Conservation (phyloP, 2,888 invertebrate species). For the Drosophila picticornis region DNA sequence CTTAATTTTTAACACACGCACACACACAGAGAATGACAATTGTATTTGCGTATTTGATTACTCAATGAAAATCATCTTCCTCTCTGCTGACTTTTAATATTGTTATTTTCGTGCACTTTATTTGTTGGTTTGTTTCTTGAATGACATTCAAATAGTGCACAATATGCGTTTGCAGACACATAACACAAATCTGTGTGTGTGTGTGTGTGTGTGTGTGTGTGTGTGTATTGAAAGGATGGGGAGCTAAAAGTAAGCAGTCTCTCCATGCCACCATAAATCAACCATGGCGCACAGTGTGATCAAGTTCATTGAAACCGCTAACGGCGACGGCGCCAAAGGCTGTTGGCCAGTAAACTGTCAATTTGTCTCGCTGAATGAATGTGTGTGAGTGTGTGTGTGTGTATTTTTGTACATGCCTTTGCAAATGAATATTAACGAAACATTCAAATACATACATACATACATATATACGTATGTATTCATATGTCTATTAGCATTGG, state of each 20-base stretch:
- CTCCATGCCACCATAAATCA: conserved; percentile 66
- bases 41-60: conserved; percentile 10
- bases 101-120: conserved; percentile 7
- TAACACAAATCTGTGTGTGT: conserved; percentile 2
- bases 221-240: not conserved
- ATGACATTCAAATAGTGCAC: conserved; percentile 68
- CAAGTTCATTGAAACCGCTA: conserved; percentile 43
- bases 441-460: conserved; percentile 8
- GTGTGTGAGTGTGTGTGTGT: not conserved
- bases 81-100: conserved; percentile 19
- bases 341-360: conserved; percentile 55
- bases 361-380: conserved; percentile 32
- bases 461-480: not conserved
- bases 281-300: conserved; percentile 60
- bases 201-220: not conserved
- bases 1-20: conserved; percentile 28
- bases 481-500: conserved; percentile 22
- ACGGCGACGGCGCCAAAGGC: conserved; percentile 48
- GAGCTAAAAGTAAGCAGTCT: conserved; percentile 45
- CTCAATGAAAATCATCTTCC: conserved; percentile 11
- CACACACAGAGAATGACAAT: not conserved
- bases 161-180: conserved; percentile 26
- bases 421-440: conserved; percentile 39
- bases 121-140: conserved; percentile 29
- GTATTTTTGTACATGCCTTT: conserved; percentile 5